Evolutionary conservation across 2,888 invertebrate genomes (phyloP), one percentile per base, ranked within the genome.

Genomic region (Mesorhabditis spiculigera): DNA sequence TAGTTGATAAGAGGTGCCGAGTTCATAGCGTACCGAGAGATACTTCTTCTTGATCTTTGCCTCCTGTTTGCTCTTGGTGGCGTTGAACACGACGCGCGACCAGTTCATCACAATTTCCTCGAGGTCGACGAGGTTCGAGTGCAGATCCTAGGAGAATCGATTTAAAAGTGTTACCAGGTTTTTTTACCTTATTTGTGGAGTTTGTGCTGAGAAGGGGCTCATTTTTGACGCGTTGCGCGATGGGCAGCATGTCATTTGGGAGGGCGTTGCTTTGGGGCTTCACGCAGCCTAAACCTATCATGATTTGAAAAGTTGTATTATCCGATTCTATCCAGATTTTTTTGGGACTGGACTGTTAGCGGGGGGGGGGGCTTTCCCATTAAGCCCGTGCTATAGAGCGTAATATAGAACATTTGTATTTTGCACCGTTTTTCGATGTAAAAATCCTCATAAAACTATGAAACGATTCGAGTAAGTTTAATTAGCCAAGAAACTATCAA

Each of bases 81-180:
- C 80, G 68, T 82, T 76, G 77, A 86, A 87, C 61, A 82, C 83
- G 41, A 83, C 82, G 85, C 84, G 85, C 0, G 87, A 87, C 87
- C 87, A 87, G 5, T 78, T 79, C 65, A 84, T 82, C 1, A 87
- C 85, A 42, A 86, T 80, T n/a, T 85, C 77, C 70, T 79, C 79
- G 68, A 79, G 62, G 58, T 79, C 79, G 41, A 77, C 71, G n/a
- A 79, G 69, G 50, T 77, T 74, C 16, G 77, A 65, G 63, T 74
- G 73, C 28, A 74, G 70, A 62, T 74, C 73, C 77, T 78, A n/a
- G n/a, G n/a, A n/a, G n/a, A n/a, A n/a, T n/a, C n/a, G n/a, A n/a
- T n/a, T n/a, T n/a, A n/a, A n/a, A n/a, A n/a, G n/a, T n/a, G n/a
- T n/a, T n/a, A n/a, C n/a, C n/a, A n/a, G n/a, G n/a, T n/a, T n/a